Percentiles rank a stretch among this genome's conserved stretches.
Evolutionary conservation across 2,888 invertebrate species (phyloP).

Genomic region (Microchrysa polita): DNA sequence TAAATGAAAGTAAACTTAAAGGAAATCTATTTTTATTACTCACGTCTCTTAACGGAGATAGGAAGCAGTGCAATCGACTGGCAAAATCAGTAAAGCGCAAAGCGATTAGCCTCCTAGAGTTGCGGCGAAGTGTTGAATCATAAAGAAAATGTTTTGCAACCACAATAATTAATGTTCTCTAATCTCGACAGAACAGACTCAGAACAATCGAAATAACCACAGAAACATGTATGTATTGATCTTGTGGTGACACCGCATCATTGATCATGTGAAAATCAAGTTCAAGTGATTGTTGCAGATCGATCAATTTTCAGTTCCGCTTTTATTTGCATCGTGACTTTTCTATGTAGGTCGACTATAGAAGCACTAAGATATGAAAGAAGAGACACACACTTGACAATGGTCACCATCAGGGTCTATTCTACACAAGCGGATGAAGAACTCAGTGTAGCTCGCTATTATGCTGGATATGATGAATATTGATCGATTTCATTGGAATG

Average conservation of each 20-base stretch:
- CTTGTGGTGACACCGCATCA: too few relatives aligned
- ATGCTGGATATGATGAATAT: background rate
- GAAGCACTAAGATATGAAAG: background rate
- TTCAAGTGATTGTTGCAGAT: conserved; percentile 7
- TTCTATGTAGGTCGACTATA: background rate
- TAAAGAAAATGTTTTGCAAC: too few relatives aligned
- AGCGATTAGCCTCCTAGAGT: conserved; percentile 13
- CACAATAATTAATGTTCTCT: too few relatives aligned
- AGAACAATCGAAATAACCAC: too few relatives aligned
- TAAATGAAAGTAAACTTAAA: conserved; percentile 1
- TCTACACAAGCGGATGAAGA: background rate
- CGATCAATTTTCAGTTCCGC: conserved; percentile 30
- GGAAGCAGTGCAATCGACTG: conserved; percentile 22
- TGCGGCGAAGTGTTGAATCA: too few relatives aligned
- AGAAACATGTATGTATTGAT: too few relatives aligned
- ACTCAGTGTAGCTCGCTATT: background rate
- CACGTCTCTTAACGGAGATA: background rate
- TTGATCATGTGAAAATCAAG: conserved; percentile 14
- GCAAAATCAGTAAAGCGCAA: conserved; percentile 31
- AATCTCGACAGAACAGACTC: too few relatives aligned
- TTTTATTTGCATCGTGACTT: conserved; percentile 1
- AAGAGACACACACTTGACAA: background rate
- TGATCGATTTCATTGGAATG: background rate
- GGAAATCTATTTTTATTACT: background rate
- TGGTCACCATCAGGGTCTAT: background rate